Base-by-base conservation (phyloP, 2,113 vertebrate species). In the Psittacus erithacus region DNA sequence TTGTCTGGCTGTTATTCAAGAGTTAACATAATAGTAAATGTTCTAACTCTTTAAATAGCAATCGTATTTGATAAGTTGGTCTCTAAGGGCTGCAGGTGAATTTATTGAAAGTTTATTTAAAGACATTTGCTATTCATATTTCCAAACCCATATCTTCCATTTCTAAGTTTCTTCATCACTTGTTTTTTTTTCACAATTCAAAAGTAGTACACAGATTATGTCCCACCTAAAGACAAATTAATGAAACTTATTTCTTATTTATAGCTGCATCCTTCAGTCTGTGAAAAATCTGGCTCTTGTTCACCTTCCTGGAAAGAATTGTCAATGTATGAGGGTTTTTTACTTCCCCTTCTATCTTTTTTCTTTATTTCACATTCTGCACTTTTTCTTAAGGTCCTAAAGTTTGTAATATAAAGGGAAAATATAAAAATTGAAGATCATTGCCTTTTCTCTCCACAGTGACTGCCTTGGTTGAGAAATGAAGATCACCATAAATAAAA, bases 401-500 rank as follows among this genome's bases (percentile, higher is more conserved):
- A 88, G 23, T 65, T 86, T 49, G 19, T 7, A 62, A 94, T 93
- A 90, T 67, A 88, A 92, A 97, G 69, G 74, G 14, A 47, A 57
- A 95, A 65, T 5, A 60, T 88, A 94, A 94, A 88, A 93, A 91
- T 76, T 82, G 95, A 95, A 88, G 60, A 98, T 97, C 92, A 97
- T 29, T 96, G 68, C 35, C 47, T 90, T 89, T 29, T 97, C 29
- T 94, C 68, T 75, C 92, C 94, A 64, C 62, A 87, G 76, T 97
- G 83, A 88, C 79, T 95, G 90, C 69, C 63, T 96, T 68, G 38
- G 79, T 77, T 98, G 96, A 98, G 93, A 98, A 98, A 98, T 97
- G 92, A 97, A 97, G 87, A 97, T 96, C 63, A 93, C 38, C 73
- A 97, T 97, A 97, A 98, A 97, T 98, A 97, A 98, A 96, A 97